Base-by-base conservation (phyloP, 2,888 invertebrate species). In the Hartigia nigra region DNA sequence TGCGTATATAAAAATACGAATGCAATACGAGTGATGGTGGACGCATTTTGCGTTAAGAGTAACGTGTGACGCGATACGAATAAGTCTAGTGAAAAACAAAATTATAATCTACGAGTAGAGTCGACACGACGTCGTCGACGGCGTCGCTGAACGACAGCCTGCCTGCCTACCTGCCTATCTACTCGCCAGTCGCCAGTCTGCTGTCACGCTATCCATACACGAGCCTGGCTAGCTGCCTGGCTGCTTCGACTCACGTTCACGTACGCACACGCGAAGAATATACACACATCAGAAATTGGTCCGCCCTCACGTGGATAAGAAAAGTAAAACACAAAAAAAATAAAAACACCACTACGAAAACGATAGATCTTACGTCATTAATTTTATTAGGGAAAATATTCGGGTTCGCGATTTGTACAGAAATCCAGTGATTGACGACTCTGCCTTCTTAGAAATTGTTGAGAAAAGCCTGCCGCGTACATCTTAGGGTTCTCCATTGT, bases 21-120 rank as follows among this genome's bases (percentile, higher is more conserved):
- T 87, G 87, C 88, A 86, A 87, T 88, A 23, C 9, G 23, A 55
- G 23, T 1, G 23, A 55, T 55, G 55, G 55, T 23, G 55, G 55
- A 55, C 55, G 55, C 55, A 23, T 23, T 23, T 55, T 5, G 23
- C 55, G 55, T 55, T 55, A 55, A 23, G 55, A 23, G 55, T 23
- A 55, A 55, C 55, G 55, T 55, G 55, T 55, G 23, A 55, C 55
- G 55, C 55, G 55, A 9, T 23, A 55, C 39, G 39, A 39, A 23
- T 39, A 39, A 5, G 55, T 55, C 55, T 55, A 55, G 55, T 55
- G 55, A 55, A 23, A 39, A 37, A 39, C 14, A 39, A 55, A 55
- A 23, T 55, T 55, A 55, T 55, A 55, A 55, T 55, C 55, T 55
- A 55, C 55, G 23, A 55, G 55, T 55, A 55, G 55, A 55, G 14